Conservation (phyloP, 2,797 vertebrate genomes). For the Lerista edwardsae region DNA sequence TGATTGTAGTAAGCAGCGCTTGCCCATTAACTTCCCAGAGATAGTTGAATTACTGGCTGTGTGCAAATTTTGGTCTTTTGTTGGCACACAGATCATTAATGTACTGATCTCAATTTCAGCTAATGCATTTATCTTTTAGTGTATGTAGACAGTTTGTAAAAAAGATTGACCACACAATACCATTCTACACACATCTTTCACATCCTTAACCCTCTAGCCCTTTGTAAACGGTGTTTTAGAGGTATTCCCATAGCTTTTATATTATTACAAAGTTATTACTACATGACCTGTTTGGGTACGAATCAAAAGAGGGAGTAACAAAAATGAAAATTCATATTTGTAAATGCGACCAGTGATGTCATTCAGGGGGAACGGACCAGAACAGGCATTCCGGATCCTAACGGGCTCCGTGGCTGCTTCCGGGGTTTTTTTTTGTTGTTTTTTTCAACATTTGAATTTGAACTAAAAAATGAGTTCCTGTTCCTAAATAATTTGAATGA, state of each 20-base stretch:
- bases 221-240: background rate
- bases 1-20: background rate
- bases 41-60: background rate
- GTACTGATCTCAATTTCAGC: background rate
- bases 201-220: too few species aligned
- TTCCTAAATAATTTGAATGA: too few species aligned
- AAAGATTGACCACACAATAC: background rate
- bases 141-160: background rate
- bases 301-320: background rate
- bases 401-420: too few species aligned
- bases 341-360: background rate
- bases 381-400: too few species aligned
- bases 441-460: too few species aligned
- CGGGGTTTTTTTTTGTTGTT: too few species aligned
- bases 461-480: too few species aligned
- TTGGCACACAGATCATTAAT: slow-evolving; percentile 10
- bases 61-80: slow-evolving; percentile 10
- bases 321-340: background rate
- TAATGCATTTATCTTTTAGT: background rate
- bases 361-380: too few species aligned
- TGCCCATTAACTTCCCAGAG: background rate
- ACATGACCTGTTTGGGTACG: background rate
- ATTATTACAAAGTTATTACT: background rate
- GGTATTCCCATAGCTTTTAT: background rate
- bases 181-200: background rate